Percentiles rank a stretch among this genome's conserved stretches.
Conservation (phyloP, 35 echinoderm and acorn worm species). For the Heliocidaris erythrogramma region DNA sequence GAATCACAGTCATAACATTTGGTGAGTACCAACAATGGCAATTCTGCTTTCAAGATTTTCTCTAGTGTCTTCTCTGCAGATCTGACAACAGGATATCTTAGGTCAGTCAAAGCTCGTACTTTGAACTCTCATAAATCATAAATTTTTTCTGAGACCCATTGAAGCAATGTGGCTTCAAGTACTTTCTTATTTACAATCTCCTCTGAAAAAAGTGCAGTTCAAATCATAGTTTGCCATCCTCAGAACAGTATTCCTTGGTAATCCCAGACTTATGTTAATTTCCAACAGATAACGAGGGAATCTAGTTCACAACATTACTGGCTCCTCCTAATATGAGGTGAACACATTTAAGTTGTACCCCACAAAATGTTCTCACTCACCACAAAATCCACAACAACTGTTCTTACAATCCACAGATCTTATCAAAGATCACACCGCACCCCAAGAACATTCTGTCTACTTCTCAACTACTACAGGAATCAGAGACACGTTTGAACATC, state of each 20-base stretch:
- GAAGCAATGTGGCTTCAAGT: no score
- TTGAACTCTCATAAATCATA: no score
- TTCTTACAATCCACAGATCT: neutral
- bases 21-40: no score
- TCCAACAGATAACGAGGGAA: no score
- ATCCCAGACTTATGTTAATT: neutral
- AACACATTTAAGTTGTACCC: neutral
- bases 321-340: neutral
- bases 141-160: no score
- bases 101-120: no score
- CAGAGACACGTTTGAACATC: neutral
- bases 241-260: neutral
- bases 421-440: neutral
- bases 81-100: no score
- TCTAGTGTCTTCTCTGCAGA: neutral
- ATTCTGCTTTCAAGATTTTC: neutral
- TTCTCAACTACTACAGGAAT: neutral
- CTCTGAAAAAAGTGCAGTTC: neutral
- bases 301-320: no score
- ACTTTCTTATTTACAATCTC: no score
- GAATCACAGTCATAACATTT: neutral
- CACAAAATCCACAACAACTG: neutral
- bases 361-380: neutral
- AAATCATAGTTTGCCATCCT: neutral
- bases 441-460: neutral